These are phyloP conservation scores for Congeria kusceri DNA, from an alignment of 2,888 invertebrate species.

Conservation along the genomic window DNA sequence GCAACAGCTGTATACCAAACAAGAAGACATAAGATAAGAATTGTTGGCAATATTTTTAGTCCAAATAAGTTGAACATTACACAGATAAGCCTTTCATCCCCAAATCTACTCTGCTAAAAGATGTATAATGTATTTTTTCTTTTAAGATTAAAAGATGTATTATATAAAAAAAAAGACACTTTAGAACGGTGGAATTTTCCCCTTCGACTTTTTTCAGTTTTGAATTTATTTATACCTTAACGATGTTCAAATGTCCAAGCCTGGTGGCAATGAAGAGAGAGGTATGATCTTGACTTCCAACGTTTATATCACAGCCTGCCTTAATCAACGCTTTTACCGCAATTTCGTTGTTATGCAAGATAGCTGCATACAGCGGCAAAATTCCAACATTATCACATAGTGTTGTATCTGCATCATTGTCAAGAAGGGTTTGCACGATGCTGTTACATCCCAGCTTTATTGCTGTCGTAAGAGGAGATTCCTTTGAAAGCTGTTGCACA, in stretches of 20 bases:
- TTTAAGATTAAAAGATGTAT: too few relatives aligned
- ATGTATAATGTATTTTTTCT: too few relatives aligned
- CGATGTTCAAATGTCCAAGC: conserved; percentile 67
- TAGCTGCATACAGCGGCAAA: conserved; percentile 75
- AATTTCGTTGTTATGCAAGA: conserved; percentile 61
- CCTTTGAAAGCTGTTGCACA: conserved; percentile 63
- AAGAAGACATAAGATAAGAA: too few relatives aligned
- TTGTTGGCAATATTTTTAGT: too few relatives aligned
- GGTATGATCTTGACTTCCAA: conserved; percentile 78
- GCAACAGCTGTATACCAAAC: too few relatives aligned
- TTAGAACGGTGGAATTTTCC: too few relatives aligned
- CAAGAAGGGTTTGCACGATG: conserved; percentile 94
- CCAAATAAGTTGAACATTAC: too few relatives aligned
- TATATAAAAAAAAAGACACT: too few relatives aligned
- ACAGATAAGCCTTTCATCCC: too few relatives aligned
- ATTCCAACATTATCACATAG: conserved; percentile 76
- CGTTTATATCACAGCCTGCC: conserved; percentile 74
- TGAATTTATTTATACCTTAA: too few relatives aligned
- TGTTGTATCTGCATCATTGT: conserved; percentile 92
- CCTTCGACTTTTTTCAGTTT: too few relatives aligned
- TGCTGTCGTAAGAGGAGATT: conserved; percentile 96
- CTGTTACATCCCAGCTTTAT: conserved; percentile 86
- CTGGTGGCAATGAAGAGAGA: conserved; percentile 77
- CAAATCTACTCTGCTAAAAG: too few relatives aligned
- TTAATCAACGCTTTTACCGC: conserved; percentile 67